Evolutionary conservation across 2,888 invertebrate species (phyloP), one percentile per base, ranked within the genome.

Genomic region (Willowsia nigromaculata): DNA sequence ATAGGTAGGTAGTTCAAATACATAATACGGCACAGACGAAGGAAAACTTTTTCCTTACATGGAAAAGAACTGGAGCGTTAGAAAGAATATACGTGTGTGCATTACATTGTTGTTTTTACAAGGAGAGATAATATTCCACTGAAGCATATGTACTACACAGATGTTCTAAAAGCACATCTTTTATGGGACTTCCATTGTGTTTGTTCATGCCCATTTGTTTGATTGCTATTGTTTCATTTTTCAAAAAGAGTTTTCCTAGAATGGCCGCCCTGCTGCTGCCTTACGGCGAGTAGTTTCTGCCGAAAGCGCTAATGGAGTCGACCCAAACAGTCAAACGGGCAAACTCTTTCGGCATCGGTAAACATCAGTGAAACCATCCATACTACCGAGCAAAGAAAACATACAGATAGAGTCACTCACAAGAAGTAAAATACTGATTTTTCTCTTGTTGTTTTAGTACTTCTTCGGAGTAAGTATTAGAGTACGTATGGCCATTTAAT

Each of bases 201-300:
- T 62, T 85, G 85, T 59, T 76, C 59, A 37, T 59, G 37, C 33
- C 78, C 62, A 85, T 85, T 85, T 85, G 76, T 85, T 85, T 85
- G 85, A 85, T 85, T 85, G 78, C 62, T 59, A 76, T 85, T 85
- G 85, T 85, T 85, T 78, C 78, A 74, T 85, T 85, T 85, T 85
- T 76, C 74, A 59, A 85, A 68, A 59, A 43, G 76, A 56, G 43
- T 59, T 74, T 56, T 22, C 50, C 27, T 7, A 13, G 82, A 47
- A 82, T 62, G 47, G 82, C 47, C 81, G 65, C 62, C 84, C 37
- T 50, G 53, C 83, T 59, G 47, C 65, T 65, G 37, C 47, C 27
- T 62, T 65, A 83, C 68, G 33, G 40, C n/a, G 15, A 40, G 9
- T 37, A 40, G 40, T 50, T 78, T 78, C 33, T 78, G 30, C 53